Conservation (phyloP, 1,140 invertebrate species). For the Pseudomyrmex cubaensis region DNA sequence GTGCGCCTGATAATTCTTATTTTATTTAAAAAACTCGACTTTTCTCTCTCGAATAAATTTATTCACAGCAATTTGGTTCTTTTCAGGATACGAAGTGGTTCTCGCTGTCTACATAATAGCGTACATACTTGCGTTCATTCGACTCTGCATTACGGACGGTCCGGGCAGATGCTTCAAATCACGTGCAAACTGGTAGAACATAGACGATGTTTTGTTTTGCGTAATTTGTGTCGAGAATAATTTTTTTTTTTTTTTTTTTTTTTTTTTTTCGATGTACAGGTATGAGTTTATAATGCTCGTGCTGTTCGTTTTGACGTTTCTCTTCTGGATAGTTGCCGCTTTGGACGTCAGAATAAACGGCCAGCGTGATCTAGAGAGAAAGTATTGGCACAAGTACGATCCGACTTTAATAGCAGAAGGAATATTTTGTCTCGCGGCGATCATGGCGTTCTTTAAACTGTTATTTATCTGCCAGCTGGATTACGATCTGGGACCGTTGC, state of each 20-base stretch:
- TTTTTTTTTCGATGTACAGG: slow-evolving; percentile 59
- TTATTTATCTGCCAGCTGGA: slow-evolving; percentile 86
- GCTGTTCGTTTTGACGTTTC: slow-evolving; percentile 84
- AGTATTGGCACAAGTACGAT: slow-evolving; percentile 90
- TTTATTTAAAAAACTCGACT: not conserved
- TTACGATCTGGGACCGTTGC: slow-evolving; percentile 87
- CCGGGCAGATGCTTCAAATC: slow-evolving; percentile 84
- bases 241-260: too few relatives aligned
- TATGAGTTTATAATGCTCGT: slow-evolving; percentile 83
- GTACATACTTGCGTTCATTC: slow-evolving; percentile 83
- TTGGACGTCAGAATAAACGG: slow-evolving; percentile 82
- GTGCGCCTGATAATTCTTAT: slow-evolving; percentile 6
- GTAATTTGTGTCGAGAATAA: too few relatives aligned
- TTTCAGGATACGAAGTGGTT: slow-evolving; percentile 82
- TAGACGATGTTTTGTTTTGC: too few relatives aligned
- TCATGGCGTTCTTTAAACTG: slow-evolving; percentile 88
- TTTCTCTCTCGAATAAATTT: not conserved
- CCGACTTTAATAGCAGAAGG: slow-evolving; percentile 90
- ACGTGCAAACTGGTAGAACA: slow-evolving; percentile 84
- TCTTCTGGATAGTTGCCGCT: slow-evolving; percentile 85
- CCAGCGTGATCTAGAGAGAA: slow-evolving; percentile 85
- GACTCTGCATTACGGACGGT: slow-evolving; percentile 85
- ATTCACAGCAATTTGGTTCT: slow-evolving; percentile 16
- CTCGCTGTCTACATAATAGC: slow-evolving; percentile 83
- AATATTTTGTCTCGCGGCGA: slow-evolving; percentile 90